A percentile compares a stretch with the other conserved stretches of the same genome.
Evolutionary conservation across 2,797 vertebrate genomes (phyloP).

Genomic region (Heteromormyrus szaboi): DNA sequence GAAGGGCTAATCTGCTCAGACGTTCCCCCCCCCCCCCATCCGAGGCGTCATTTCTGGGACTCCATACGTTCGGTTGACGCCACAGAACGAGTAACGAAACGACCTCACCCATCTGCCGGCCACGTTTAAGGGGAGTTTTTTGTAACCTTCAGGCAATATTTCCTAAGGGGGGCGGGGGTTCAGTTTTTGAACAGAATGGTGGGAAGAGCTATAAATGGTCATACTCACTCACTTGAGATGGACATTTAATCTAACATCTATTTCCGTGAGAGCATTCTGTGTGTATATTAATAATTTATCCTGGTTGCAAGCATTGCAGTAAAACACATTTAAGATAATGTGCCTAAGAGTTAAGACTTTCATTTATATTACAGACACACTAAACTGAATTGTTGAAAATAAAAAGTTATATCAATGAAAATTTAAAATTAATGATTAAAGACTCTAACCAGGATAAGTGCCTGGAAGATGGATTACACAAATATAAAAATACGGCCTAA

Average conservation of each 20-base stretch:
- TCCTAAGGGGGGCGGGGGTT: background rate
- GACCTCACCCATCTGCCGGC: background rate
- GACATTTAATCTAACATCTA: background rate
- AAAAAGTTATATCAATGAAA: background rate
- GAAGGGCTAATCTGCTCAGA: background rate
- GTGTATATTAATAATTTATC: background rate
- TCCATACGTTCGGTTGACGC: background rate
- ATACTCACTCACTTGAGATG: background rate
- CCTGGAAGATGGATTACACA: background rate
- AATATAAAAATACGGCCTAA: background rate
- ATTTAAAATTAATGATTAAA: background rate
- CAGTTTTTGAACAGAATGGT: background rate
- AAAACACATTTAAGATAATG: background rate
- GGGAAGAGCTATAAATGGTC: background rate
- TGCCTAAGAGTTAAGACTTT: background rate
- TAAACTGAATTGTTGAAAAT: background rate
- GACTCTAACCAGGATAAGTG: background rate
- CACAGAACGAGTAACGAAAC: background rate
- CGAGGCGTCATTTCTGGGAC: background rate
- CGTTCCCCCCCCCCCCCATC: background rate
- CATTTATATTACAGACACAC: background rate
- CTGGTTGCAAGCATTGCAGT: background rate
- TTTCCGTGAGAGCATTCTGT: background rate
- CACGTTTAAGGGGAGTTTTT: background rate
- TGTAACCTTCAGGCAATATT: background rate